Evolutionary conservation across 2,113 vertebrate genomes (phyloP).

Genomic region (Henicopernis longicauda): DNA sequence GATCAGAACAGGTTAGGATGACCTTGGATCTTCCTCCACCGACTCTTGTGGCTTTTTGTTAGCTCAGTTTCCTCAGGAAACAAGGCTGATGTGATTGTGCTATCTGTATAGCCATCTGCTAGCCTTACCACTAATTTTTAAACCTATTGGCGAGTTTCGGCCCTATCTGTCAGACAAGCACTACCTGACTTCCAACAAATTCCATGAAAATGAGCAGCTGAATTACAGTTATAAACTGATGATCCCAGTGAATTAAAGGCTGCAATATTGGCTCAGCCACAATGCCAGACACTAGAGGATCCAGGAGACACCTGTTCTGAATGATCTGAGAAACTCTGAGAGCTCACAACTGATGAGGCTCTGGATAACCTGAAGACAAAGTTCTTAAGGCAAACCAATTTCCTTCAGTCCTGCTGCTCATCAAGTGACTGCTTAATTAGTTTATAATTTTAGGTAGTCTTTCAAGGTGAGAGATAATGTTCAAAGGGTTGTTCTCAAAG

Average conservation of each 20-base stretch:
- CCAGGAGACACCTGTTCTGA: neutral
- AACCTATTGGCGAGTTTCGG: neutral
- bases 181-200: neutral
- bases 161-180: neutral
- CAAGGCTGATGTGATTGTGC: neutral
- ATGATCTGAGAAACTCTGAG: neutral
- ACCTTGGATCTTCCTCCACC: constrained; percentile 37
- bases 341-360: neutral
- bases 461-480: neutral
- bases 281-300: neutral
- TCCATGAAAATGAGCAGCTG: neutral
- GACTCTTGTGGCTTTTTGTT: neutral
- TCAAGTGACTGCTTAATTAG: neutral
- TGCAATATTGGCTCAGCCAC: neutral
- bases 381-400: neutral
- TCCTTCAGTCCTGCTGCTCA: neutral
- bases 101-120: neutral
- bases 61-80: neutral
- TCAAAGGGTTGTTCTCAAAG: neutral
- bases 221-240: neutral
- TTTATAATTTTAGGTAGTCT: neutral
- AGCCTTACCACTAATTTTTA: neutral
- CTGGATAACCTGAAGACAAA: neutral
- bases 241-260: neutral
- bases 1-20: constrained; percentile 43